A percentile compares a stretch with the other conserved stretches of the same genome.
Evolutionary conservation across 2,888 invertebrate species (phyloP).

Genomic region (Cerceris ruficornis): DNA sequence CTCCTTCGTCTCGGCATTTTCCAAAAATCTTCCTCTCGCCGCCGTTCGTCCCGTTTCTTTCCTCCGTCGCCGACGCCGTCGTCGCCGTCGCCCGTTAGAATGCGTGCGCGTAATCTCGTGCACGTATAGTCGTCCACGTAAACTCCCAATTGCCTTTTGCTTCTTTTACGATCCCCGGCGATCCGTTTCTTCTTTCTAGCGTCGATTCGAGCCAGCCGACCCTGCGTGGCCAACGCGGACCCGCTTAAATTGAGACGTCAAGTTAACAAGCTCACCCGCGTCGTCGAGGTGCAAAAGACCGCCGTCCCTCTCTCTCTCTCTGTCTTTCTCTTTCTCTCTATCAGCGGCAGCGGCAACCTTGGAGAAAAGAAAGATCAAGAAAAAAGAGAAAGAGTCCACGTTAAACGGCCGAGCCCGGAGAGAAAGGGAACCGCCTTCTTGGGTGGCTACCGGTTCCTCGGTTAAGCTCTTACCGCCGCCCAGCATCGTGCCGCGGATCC

Average conservation of each 20-base stretch:
- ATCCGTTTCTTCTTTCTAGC: constrained; percentile 35
- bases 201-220: constrained; percentile 41
- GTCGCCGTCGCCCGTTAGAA: too few species aligned
- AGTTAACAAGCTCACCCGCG: constrained; percentile 73
- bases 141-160: constrained; percentile 1
- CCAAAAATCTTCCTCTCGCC: constrained; percentile 28
- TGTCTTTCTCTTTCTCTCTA: constrained; percentile 11
- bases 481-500: constrained; percentile 35
- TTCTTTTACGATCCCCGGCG: neutral
- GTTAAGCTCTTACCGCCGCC: constrained; percentile 54
- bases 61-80: neutral
- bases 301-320: constrained; percentile 24
- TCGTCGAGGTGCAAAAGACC: constrained; percentile 67
- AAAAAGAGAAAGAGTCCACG: constrained; percentile 56
- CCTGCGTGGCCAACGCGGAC: constrained; percentile 44
- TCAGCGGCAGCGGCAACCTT: constrained; percentile 58
- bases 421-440: constrained; percentile 78
- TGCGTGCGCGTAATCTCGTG: too few species aligned
- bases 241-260: constrained; percentile 74
- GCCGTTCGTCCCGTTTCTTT: neutral
- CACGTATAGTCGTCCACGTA: neutral
- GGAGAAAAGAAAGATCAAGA: constrained; percentile 47
- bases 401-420: constrained; percentile 71
- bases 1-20: constrained; percentile 28
- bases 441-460: constrained; percentile 79